These are phyloP conservation scores for Microtus ochrogaster DNA, from an alignment of 2,113 vertebrate genomes.

Conservation along the genomic window DNA sequence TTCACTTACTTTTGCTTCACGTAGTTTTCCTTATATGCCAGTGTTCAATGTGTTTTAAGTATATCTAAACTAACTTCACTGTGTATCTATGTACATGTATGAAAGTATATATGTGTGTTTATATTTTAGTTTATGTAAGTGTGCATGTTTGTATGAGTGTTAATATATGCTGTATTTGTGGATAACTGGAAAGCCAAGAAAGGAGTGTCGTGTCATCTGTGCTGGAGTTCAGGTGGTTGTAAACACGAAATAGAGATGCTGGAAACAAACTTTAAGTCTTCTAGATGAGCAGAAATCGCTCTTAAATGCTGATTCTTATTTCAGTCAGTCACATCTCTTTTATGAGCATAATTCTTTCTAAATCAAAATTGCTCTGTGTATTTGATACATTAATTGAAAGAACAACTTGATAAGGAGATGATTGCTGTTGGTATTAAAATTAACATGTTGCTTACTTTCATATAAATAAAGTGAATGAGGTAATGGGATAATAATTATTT, in stretches of 20 bases:
- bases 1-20: background rate
- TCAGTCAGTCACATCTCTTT: background rate
- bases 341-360: background rate
- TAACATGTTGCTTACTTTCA: background rate
- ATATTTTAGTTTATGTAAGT: background rate
- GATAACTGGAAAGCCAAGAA: background rate
- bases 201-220: background rate
- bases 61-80: background rate
- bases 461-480: background rate
- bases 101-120: background rate
- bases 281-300: background rate
- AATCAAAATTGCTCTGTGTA: background rate
- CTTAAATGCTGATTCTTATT: background rate
- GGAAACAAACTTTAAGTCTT: background rate
- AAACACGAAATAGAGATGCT: background rate
- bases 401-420: background rate
- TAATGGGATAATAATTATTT: background rate
- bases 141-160: background rate
- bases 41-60: background rate
- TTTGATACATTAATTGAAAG: background rate
- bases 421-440: background rate
- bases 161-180: background rate
- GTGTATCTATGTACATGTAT: background rate
- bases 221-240: background rate
- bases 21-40: background rate